phyloP scores from a whole-genome alignment of 2,888 invertebrate genomes.

The Chloromyia formosa region DNA sequence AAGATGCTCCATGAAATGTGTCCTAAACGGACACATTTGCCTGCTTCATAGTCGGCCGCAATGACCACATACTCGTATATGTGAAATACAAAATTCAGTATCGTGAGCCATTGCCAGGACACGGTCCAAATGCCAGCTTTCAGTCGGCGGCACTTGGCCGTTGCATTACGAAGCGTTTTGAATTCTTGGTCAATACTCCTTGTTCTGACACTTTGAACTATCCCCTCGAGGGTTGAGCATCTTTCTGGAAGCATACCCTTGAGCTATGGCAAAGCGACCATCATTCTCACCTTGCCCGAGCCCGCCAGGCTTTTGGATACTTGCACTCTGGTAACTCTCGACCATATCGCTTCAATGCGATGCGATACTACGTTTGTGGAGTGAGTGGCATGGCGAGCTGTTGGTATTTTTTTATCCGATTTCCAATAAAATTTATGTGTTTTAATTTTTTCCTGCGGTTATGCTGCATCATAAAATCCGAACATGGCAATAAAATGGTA shows the following conservation, averaged over 20 bases:
- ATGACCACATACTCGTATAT: not conserved
- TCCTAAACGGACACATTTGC: conserved; percentile 20
- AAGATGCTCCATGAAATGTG: conserved; percentile 10
- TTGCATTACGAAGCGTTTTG: conserved; percentile 21
- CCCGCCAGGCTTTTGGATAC: too few species aligned
- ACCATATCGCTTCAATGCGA: conserved; percentile 15
- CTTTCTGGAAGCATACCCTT: not conserved
- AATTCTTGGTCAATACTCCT: not conserved
- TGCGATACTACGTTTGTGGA: conserved; percentile 11
- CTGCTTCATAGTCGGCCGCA: conserved; percentile 24
- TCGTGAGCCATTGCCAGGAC: conserved; percentile 27
- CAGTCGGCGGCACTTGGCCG: too few species aligned
- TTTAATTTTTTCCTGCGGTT: conserved; percentile 41
- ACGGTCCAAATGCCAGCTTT: not conserved
- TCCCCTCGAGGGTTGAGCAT: not conserved
- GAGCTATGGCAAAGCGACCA: not conserved
- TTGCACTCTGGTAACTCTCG: not conserved
- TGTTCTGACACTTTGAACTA: conserved; percentile 28
- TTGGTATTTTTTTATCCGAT: conserved; percentile 18
- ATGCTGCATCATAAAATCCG: conserved; percentile 38
- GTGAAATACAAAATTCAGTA: not conserved
- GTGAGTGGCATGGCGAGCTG: not conserved
- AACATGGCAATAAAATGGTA: conserved; percentile 41
- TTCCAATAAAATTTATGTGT: conserved; percentile 34
- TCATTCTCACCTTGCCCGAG: not conserved